A percentile compares a stretch with the other conserved stretches of the same genome.
Conservation (phyloP, 2,113 vertebrate species). For the Calidris pugnax region DNA sequence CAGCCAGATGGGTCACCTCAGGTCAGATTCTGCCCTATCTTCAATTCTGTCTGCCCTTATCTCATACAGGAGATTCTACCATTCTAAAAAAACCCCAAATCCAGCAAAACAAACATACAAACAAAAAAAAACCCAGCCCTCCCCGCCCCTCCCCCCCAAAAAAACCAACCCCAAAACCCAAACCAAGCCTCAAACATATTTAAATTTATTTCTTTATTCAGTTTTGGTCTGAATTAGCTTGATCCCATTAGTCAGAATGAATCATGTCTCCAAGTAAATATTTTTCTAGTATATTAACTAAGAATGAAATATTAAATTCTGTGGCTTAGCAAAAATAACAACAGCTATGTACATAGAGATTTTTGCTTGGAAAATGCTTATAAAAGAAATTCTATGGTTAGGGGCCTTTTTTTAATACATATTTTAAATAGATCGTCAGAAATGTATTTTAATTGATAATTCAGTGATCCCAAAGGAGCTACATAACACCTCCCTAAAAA, state of each 20-base stretch:
- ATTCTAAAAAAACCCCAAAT: not conserved
- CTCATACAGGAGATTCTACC: not conserved
- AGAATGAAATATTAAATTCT: slow-evolving; percentile 10
- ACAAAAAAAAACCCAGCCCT: too few relatives aligned
- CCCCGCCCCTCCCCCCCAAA: too few relatives aligned
- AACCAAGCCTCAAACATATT: not conserved
- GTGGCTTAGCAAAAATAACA: slow-evolving; percentile 31
- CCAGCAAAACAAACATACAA: too few relatives aligned
- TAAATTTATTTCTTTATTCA: not conserved
- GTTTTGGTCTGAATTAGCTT: slow-evolving; percentile 5
- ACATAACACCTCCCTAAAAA: not conserved
- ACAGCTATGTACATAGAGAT: not conserved
- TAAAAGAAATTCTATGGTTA: not conserved
- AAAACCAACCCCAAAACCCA: not conserved
- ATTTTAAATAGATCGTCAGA: not conserved
- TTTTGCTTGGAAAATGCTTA: not conserved
- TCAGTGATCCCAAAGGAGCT: not conserved
- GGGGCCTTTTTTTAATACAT: accelerated
- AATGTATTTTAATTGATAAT: not conserved
- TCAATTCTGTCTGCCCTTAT: not conserved
- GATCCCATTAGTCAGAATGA: slow-evolving; percentile 1
- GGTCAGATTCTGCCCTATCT: not conserved
- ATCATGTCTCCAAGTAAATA: slow-evolving; percentile 55
- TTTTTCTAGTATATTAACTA: slow-evolving; percentile 1
- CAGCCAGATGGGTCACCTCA: not conserved